These are phyloP conservation scores for Catotricha subobsoleta DNA, from an alignment of 2,888 invertebrate genomes.

Conservation along the genomic window DNA sequence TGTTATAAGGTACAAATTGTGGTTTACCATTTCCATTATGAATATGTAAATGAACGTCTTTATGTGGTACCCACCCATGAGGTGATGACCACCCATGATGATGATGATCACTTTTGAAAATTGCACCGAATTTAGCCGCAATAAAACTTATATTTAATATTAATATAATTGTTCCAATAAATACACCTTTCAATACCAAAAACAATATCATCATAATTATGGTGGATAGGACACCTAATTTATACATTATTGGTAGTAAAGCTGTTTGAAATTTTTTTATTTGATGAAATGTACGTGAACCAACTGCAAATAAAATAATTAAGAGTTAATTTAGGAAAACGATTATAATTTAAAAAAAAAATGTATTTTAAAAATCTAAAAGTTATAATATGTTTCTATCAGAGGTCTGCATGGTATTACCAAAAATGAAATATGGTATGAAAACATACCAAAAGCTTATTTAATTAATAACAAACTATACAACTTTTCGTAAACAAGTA, in stretches of 20 bases:
- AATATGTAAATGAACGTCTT: slow-evolving; percentile 4
- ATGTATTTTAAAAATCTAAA: too few relatives aligned
- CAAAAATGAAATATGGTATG: too few relatives aligned
- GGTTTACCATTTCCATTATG: slow-evolving; percentile 3
- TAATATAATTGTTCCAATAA: slow-evolving; percentile 2
- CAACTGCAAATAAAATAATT: too few relatives aligned
- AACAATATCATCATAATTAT: slow-evolving; percentile 3
- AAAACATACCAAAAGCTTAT: too few relatives aligned
- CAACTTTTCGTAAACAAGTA: too few relatives aligned
- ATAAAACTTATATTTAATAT: background rate
- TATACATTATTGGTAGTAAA: background rate
- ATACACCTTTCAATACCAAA: slow-evolving; percentile 3
- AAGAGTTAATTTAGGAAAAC: too few relatives aligned
- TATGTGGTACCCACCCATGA: background rate
- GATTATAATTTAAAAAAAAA: too few relatives aligned
- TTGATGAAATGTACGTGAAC: background rate
- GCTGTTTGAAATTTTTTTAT: slow-evolving; percentile 3
- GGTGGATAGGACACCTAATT: slow-evolving; percentile 1
- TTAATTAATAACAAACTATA: too few relatives aligned
- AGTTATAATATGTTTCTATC: too few relatives aligned
- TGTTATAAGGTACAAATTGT: too few relatives aligned
- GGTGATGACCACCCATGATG: background rate
- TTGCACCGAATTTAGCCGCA: slow-evolving; percentile 1
- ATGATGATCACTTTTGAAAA: background rate
- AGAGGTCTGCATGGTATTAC: too few relatives aligned